Evolutionary conservation across 1,140 invertebrate genomes (phyloP).

Genomic region (Zaprionus camerounensis): DNA sequence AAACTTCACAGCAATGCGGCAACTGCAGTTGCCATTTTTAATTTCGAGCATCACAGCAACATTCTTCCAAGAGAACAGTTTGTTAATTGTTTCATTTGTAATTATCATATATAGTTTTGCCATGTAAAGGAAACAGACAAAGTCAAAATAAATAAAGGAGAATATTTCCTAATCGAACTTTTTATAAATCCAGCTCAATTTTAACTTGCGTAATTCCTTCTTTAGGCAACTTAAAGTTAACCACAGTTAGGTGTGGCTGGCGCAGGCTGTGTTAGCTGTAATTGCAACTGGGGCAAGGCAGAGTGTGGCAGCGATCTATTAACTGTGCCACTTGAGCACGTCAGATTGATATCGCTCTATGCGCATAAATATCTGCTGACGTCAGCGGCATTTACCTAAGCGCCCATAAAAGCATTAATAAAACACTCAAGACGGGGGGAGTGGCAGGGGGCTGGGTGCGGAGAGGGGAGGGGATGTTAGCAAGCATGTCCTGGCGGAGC

Average conservation of each 20-base stretch:
- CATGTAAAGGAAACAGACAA: too few species aligned
- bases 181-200: background rate
- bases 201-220: background rate
- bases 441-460: background rate
- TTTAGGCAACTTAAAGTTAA: background rate
- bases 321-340: constrained; percentile 37
- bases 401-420: constrained; percentile 54
- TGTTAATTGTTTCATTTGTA: too few species aligned
- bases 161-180: too few species aligned
- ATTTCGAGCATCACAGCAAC: background rate
- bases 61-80: background rate
- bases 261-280: constrained; percentile 6
- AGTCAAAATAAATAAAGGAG: too few species aligned
- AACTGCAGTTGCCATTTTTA: background rate
- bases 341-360: constrained; percentile 40
- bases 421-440: constrained; percentile 27
- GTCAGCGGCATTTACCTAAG: constrained; percentile 51
- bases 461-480: too few species aligned
- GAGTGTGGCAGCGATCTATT: constrained; percentile 30
- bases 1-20: background rate
- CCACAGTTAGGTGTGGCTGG: background rate
- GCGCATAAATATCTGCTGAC: constrained; percentile 35
- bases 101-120: too few species aligned
- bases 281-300: constrained; percentile 15
- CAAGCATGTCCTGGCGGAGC: constrained; percentile 18